These are phyloP conservation scores for Drosophila pegasa DNA, from an alignment of 2,888 invertebrate genomes.

Conservation along the genomic window DNA sequence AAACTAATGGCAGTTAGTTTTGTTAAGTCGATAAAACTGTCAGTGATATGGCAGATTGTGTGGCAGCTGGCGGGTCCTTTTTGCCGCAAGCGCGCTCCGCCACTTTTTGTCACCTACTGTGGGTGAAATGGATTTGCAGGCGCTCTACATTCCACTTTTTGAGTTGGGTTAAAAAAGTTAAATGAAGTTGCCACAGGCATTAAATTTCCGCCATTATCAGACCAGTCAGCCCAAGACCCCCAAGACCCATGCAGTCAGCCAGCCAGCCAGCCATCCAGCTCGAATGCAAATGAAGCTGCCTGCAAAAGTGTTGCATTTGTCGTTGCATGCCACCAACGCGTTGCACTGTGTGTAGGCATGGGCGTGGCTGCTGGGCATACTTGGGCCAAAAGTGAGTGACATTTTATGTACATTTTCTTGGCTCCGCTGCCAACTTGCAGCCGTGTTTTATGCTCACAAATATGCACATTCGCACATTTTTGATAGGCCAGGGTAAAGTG, in stretches of 20 bases:
- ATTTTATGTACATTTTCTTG: conserved; percentile 77
- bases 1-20: conserved; percentile 83
- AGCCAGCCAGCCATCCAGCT: not conserved
- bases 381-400: conserved; percentile 70
- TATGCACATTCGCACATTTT: conserved; percentile 50
- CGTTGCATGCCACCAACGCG: conserved; percentile 50
- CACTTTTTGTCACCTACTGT: conserved; percentile 49
- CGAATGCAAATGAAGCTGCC: conserved; percentile 54
- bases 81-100: conserved; percentile 11
- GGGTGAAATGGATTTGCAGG: conserved; percentile 43
- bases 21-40: conserved; percentile 83
- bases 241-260: not conserved
- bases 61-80: conserved; percentile 61
- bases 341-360: conserved; percentile 31
- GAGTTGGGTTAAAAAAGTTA: conserved; percentile 74
- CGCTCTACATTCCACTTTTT: conserved; percentile 58
- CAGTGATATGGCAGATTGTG: conserved; percentile 81
- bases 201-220: conserved; percentile 68
- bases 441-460: conserved; percentile 65
- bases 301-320: conserved; percentile 55
- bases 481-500: not conserved
- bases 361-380: conserved; percentile 42
- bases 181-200: conserved; percentile 75
- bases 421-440: conserved; percentile 14
- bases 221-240: conserved; percentile 39